Conservation (phyloP, 2,888 invertebrate genomes). For the Amblyjoppa proteus region DNA sequence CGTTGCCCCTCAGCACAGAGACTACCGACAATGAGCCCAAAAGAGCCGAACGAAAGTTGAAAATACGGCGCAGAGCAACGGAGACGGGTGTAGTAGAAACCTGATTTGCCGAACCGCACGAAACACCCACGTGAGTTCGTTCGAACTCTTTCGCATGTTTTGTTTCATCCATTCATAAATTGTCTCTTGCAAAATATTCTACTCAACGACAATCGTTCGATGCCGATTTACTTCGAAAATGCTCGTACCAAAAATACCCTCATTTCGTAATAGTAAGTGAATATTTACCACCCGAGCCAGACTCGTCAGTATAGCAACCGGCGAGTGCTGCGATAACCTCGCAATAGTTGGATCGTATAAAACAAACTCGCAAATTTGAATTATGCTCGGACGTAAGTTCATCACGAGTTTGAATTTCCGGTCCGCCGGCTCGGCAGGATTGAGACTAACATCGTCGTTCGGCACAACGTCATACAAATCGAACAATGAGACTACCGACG, state of each 20-base stretch:
- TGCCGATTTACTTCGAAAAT: neutral
- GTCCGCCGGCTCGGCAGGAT: neutral
- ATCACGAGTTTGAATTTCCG: conserved; percentile 1
- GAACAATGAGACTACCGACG: neutral
- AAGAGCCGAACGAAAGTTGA: too few species aligned
- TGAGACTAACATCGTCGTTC: conserved; percentile 8
- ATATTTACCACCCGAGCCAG: neutral
- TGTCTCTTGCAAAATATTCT: neutral
- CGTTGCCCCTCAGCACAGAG: conserved; percentile 5
- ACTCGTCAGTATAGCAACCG: neutral
- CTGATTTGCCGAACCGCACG: too few species aligned
- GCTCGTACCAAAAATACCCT: neutral
- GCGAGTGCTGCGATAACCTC: conserved; percentile 36
- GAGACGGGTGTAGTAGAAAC: too few species aligned
- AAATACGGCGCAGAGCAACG: too few species aligned
- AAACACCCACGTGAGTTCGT: too few species aligned
- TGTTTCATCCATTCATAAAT: too few species aligned
- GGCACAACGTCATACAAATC: neutral
- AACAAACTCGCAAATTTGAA: conserved; percentile 6
- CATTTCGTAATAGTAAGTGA: neutral
- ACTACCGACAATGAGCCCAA: too few species aligned
- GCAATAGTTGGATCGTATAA: neutral
- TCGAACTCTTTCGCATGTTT: too few species aligned
- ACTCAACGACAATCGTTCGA: neutral
- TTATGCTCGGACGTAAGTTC: conserved; percentile 38